Base-by-base conservation (phyloP, 2,797 vertebrate genomes). In the Gadopsis marmoratus region DNA sequence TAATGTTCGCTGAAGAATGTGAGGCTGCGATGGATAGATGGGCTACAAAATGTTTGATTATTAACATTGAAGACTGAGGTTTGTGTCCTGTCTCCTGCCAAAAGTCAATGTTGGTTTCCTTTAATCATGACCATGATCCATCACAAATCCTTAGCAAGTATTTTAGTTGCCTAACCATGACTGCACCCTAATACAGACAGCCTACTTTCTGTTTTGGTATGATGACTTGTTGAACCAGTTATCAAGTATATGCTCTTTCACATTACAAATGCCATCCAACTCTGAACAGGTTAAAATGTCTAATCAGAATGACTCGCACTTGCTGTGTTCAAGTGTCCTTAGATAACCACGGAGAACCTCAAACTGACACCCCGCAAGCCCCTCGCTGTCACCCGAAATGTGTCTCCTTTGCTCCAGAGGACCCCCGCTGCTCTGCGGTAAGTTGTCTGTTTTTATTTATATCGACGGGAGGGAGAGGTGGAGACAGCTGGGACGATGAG, bases 391-490 rank as follows among this genome's bases (percentile, higher is more conserved):
- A 35, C 67, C 75, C 21, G 13, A 56, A 82, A 69, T 74, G 7
- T n/a, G 53, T 77, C 72, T 81, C 75, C 73, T 76, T 19, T 69
- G 71, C 72, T 81, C 75, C 73, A 2, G 33, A 72, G 75, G 67
- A 71, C 76, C 80, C 90, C 76, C 68, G 78, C 64, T 80, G 84
- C 83, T 90, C 65, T 68, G 86, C 80, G 83, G 84, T 50, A 82
- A 91, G 85, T 87, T 89, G 88, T 88, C 84, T 74, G 84, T 79
- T 89, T 93, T 89, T 94, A 95, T 95, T 95, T 94, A 94, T 94
- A 93, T 90, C 92, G 55, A 67, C 82, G 68, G 67, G 70, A 71
- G 78, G 87, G 85, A 86, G 91, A 93, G 87, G 82, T 85, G 83
- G 67, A 84, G 93, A 91, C 93, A 93, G 86, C 86, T 89, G 91